Conservation (phyloP, 2,113 vertebrate species). For the Charadrius vociferus region DNA sequence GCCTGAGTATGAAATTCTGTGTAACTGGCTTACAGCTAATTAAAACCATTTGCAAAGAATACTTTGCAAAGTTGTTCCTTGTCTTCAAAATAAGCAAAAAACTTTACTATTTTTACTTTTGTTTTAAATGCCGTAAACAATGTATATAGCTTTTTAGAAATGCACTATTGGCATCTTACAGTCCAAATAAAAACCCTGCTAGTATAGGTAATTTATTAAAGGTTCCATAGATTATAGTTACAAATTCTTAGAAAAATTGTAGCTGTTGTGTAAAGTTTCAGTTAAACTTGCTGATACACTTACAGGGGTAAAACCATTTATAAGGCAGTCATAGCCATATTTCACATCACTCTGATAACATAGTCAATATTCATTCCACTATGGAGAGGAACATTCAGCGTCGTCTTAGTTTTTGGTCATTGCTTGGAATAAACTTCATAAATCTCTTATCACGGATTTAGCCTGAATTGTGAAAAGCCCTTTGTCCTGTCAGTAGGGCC, state of each 20-base stretch:
- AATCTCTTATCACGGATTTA: not conserved
- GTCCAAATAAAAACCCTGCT: not conserved
- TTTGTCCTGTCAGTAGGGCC: not conserved
- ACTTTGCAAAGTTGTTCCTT: not conserved
- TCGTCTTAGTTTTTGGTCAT: not conserved
- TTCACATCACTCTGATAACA: not conserved
- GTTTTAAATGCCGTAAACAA: not conserved
- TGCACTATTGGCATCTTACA: not conserved
- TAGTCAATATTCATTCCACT: not conserved
- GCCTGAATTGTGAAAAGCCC: not conserved
- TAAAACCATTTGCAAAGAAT: not conserved
- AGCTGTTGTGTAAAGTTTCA: not conserved
- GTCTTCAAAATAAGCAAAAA: not conserved
- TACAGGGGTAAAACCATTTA: not conserved
- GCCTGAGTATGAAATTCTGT: not conserved
- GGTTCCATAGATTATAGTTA: not conserved
- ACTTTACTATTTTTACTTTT: not conserved
- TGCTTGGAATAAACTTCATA: not conserved
- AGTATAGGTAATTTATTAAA: not conserved
- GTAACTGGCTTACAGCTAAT: not conserved
- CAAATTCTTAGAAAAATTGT: not conserved
- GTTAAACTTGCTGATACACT: not conserved
- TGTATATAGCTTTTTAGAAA: not conserved
- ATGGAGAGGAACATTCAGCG: not conserved
- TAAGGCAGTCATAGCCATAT: not conserved